Conservation (phyloP, 2,113 vertebrate genomes). For the Psilopogon haemacephalus region DNA sequence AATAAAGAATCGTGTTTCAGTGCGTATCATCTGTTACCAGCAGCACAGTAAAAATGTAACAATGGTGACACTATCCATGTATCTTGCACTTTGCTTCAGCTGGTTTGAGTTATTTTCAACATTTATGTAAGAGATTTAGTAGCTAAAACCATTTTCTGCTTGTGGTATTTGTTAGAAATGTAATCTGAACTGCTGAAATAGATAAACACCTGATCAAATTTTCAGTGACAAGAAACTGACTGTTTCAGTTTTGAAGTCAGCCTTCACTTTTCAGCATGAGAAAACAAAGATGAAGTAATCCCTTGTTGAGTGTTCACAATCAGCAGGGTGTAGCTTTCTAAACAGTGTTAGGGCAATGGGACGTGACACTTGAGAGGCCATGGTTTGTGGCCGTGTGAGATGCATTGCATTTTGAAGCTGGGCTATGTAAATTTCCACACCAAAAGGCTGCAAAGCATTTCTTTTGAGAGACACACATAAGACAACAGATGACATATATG, state of each 20-base stretch:
- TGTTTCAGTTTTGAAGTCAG: constrained; percentile 37
- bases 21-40: constrained; percentile 31
- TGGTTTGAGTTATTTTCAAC: constrained; percentile 69
- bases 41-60: constrained; percentile 31
- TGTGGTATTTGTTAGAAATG: constrained; percentile 58
- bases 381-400: background rate
- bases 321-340: background rate
- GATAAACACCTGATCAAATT: constrained; percentile 49
- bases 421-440: background rate
- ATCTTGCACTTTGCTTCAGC: constrained; percentile 30
- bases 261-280: constrained; percentile 17
- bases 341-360: background rate
- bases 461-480: background rate
- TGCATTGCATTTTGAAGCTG: background rate
- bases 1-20: constrained; percentile 17
- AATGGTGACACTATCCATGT: background rate
- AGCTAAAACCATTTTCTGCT: constrained; percentile 56
- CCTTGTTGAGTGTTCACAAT: background rate
- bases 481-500: background rate
- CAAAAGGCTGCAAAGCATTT: background rate
- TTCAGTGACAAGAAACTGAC: constrained; percentile 2
- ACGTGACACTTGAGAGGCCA: background rate
- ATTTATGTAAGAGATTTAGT: constrained; percentile 61
- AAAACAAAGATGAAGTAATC: constrained; percentile 21
- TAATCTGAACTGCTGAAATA: constrained; percentile 28